Percentiles rank a stretch among this genome's conserved stretches.
Evolutionary conservation across 2,113 vertebrate species (phyloP).

Genomic region (Ammodytes dubius): DNA sequence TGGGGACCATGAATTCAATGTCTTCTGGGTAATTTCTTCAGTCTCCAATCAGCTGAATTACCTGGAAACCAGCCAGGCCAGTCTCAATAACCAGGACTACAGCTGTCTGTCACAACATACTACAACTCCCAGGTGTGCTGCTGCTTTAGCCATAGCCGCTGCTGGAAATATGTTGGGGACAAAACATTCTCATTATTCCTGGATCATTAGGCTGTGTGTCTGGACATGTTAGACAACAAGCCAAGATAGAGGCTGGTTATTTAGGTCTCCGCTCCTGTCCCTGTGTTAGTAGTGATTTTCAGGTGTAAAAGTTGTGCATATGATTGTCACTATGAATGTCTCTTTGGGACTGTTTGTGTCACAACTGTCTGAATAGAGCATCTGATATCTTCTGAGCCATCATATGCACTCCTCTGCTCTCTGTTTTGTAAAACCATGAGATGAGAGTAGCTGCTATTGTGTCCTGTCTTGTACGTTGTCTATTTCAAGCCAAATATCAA

Average conservation of each 20-base stretch:
- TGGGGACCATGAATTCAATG: background rate
- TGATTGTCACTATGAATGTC: constrained; percentile 36
- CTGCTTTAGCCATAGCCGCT: constrained; percentile 4
- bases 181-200: constrained; percentile 44
- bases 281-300: constrained; percentile 41
- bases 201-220: constrained; percentile 53
- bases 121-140: constrained; percentile 13
- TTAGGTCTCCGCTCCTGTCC: constrained; percentile 8
- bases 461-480: background rate
- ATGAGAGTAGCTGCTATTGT: background rate
- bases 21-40: constrained; percentile 17
- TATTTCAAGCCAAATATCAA: constrained; percentile 13
- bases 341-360: constrained; percentile 33
- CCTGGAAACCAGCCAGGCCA: constrained; percentile 17
- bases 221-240: constrained; percentile 36
- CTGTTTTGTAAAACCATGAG: constrained; percentile 20
- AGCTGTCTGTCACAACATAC: constrained; percentile 29
- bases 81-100: constrained; percentile 9
- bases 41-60: constrained; percentile 19
- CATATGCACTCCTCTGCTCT: constrained; percentile 19
- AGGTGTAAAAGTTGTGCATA: constrained; percentile 46
- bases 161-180: constrained; percentile 39
- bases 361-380: constrained; percentile 26
- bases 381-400: constrained; percentile 23
- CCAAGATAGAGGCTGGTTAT: constrained; percentile 15